A percentile compares a stretch with the other conserved stretches of the same genome.
Conservation (phyloP, 1,140 invertebrate genomes). For the Panonychus citri region DNA sequence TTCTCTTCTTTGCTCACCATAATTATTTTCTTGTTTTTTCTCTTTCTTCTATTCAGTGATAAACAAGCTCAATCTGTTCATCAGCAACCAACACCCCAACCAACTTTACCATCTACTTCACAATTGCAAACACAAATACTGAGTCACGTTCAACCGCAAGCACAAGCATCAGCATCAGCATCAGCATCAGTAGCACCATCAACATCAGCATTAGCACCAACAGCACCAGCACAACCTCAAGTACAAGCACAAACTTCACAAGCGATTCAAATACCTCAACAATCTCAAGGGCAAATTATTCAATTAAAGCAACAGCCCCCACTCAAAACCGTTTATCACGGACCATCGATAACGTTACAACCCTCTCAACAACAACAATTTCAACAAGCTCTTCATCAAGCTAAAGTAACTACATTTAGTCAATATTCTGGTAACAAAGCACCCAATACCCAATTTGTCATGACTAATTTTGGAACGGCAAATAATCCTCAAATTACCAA, state of each 20-base stretch:
- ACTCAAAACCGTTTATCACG: background rate
- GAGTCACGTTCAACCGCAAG: background rate
- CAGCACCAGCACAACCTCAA: background rate
- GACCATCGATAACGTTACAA: background rate
- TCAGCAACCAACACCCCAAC: conserved; percentile 1
- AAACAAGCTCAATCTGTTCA: too few species aligned
- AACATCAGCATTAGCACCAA: conserved; percentile 11
- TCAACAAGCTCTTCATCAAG: conserved; percentile 5
- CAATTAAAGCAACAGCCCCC: background rate
- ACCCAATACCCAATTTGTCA: conserved; percentile 6
- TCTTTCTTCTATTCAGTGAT: too few species aligned
- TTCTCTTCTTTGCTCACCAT: too few species aligned
- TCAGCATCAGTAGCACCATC: too few species aligned
- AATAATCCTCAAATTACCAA: conserved; percentile 13
- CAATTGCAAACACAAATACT: too few species aligned
- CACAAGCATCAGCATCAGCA: background rate
- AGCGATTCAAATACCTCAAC: background rate
- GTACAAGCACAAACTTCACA: background rate
- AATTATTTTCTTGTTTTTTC: too few species aligned
- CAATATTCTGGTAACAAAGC: conserved; percentile 1
- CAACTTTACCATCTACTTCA: conserved; percentile 7
- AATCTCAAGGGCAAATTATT: conserved; percentile 6
- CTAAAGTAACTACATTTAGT: conserved; percentile 1
- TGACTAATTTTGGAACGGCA: background rate
- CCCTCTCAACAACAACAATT: conserved; percentile 4